Percentiles rank a stretch among this genome's conserved stretches.
Evolutionary conservation across 2,113 vertebrate genomes (phyloP).

Genomic region (Tychaedon coryphoeus): DNA sequence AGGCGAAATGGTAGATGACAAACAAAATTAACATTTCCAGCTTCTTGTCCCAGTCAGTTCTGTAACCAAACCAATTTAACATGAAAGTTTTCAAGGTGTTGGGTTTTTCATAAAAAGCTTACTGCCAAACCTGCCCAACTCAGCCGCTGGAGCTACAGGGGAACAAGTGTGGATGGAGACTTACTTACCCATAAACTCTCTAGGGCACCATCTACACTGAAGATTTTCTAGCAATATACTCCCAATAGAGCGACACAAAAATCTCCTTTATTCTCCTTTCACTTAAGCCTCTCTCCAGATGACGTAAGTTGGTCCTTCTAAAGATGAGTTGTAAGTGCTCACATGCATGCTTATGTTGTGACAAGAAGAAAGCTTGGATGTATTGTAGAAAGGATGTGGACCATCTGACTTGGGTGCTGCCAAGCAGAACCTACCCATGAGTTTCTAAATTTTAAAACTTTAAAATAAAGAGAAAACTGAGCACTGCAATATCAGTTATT

Average conservation of each 20-base stretch:
- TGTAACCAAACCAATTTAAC: not conserved
- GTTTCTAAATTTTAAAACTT: not conserved
- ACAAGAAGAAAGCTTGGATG: not conserved
- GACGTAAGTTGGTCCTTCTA: not conserved
- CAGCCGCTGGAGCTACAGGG: accelerated
- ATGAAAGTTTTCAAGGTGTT: not conserved
- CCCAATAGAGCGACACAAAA: not conserved
- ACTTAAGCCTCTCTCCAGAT: not conserved
- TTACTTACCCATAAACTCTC: not conserved
- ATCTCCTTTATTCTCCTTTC: not conserved
- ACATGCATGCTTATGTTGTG: not conserved
- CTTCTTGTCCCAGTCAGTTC: not conserved
- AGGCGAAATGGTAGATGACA: not conserved
- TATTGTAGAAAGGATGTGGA: not conserved
- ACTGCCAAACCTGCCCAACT: not conserved
- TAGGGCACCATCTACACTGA: not conserved
- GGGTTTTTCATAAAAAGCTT: not conserved
- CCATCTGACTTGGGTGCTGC: not conserved
- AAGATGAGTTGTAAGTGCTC: not conserved
- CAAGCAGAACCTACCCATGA: not conserved
- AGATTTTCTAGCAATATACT: not conserved
- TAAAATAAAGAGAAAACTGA: not conserved
- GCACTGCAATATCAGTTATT: not conserved
- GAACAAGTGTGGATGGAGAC: not conserved
- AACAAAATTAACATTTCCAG: not conserved